Evolutionary conservation across 2,113 vertebrate genomes (phyloP).

Genomic region (Pachycephala philippinensis): DNA sequence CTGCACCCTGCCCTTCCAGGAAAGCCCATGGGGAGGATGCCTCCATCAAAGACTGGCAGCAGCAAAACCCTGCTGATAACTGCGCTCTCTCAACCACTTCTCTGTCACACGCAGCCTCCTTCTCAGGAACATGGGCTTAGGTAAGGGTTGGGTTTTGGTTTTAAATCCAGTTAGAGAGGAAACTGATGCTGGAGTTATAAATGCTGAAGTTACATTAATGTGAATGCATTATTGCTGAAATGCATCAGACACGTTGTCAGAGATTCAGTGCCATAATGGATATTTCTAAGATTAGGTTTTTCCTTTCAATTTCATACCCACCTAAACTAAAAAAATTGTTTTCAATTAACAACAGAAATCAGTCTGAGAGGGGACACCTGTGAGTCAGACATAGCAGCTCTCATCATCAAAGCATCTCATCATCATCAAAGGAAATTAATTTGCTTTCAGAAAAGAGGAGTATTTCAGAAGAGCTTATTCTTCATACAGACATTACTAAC

Average conservation of each 20-base stretch:
- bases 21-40: neutral
- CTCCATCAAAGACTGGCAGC: neutral
- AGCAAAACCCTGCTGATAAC: neutral
- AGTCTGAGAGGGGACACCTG: neutral
- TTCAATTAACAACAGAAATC: constrained; percentile 29
- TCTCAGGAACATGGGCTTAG: neutral
- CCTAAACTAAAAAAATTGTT: constrained; percentile 27
- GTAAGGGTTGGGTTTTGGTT: neutral
- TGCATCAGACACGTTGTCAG: neutral
- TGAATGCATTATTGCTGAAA: neutral
- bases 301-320: constrained; percentile 47
- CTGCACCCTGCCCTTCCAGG: neutral
- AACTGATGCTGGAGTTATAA: neutral
- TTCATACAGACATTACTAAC: constrained; percentile 5
- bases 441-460: constrained; percentile 33
- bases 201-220: neutral
- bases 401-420: neutral
- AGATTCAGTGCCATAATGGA: neutral
- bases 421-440: neutral
- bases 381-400: neutral
- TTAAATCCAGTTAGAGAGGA: neutral
- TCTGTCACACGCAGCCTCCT: neutral
- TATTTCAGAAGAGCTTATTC: constrained; percentile 12
- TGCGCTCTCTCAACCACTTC: neutral
- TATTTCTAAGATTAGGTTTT: constrained; percentile 50